Evolutionary conservation across 2,797 vertebrate species (phyloP).

Genomic region (Thunnus albacares): DNA sequence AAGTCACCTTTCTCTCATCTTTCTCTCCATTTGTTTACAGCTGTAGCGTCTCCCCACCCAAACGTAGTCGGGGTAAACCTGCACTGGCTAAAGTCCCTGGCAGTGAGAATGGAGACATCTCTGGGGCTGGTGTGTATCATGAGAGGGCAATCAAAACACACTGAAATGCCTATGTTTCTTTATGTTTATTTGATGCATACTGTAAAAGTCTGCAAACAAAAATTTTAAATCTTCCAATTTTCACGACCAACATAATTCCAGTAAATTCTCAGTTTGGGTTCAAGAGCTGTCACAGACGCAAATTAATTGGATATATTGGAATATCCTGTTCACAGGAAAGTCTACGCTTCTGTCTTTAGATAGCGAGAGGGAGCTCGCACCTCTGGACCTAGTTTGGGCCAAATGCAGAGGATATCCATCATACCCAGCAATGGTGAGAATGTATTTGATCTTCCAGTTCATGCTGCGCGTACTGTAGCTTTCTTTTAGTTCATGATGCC

Average conservation of each 20-base stretch:
- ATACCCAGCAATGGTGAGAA: slow-evolving; percentile 97
- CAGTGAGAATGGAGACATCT: slow-evolving; percentile 88
- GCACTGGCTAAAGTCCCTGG: slow-evolving; percentile 92
- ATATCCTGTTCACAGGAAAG: slow-evolving; percentile 86
- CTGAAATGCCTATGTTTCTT: slow-evolving; percentile 6
- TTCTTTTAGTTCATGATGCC: neutral
- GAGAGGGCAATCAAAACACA: slow-evolving; percentile 16
- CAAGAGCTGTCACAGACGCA: slow-evolving; percentile 22
- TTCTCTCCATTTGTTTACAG: slow-evolving; percentile 35
- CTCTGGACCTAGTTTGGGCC: slow-evolving; percentile 97
- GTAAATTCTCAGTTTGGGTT: slow-evolving; percentile 30
- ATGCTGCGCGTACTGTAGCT: neutral
- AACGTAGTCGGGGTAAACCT: slow-evolving; percentile 95
- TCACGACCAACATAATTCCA: slow-evolving; percentile 16
- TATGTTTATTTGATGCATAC: slow-evolving; percentile 6
- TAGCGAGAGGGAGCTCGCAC: slow-evolving; percentile 89
- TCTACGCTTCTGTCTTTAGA: slow-evolving; percentile 91
- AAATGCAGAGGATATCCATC: slow-evolving; percentile 99
- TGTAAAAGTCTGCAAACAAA: slow-evolving; percentile 8
- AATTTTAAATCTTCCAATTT: neutral
- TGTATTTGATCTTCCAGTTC: slow-evolving; percentile 13
- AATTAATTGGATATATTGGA: slow-evolving; percentile 50
- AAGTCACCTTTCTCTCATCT: slow-evolving; percentile 9
- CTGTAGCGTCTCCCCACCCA: slow-evolving; percentile 89
- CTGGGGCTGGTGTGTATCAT: slow-evolving; percentile 82